Evolutionary conservation across 1,140 invertebrate genomes (phyloP), one percentile per base, ranked within the genome.

Genomic region (Trichonephila clavata): DNA sequence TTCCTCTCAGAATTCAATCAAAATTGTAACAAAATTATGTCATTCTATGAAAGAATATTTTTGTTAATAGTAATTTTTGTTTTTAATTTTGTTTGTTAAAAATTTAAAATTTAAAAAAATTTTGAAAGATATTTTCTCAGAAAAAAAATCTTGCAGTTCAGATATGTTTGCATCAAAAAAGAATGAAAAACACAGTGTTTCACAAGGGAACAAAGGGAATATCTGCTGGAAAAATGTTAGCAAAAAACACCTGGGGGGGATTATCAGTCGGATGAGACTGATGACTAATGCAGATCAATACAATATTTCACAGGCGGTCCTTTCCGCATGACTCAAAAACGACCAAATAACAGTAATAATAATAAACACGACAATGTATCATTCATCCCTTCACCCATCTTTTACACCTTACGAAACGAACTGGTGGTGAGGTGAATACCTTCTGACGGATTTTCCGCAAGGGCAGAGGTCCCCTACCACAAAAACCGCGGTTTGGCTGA

Each of bases 401-500:
- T 77, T 24, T 24, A 10, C 24, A 32, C 27, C 68, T 18, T 27
- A 18, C 27, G 4, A 32, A 18, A 77, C 32, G 16, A 6, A 6
- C 18, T 16, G 18, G 16, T 39, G 24, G 10, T 63, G 18, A 77
- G 24, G 16, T 77, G 68, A 77, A 77, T 77, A 77, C 71, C 71
- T 77, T 77, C 32, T 77, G 71, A 77, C 71, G 71, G 71, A 77
- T 77, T 77, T 77, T 32, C 71, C 71, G 4, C 4, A 20, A 77
- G 71, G 24, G 24, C 14, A 77, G 71, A 77, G 71, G 71, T 77
- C 71, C 71, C 71, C 27, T 24, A 18, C 71, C 71, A 39, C 71
- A 77, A 77, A 77, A 39, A 32, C 71, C 71, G 71, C 27, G 71
- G 71, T 32, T 77, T 77, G 71, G 71, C 71, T 18, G 71, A 39